These are phyloP conservation scores for Monodelphis domestica DNA, from an alignment of 2,797 vertebrate genomes.

Conservation along the genomic window DNA sequence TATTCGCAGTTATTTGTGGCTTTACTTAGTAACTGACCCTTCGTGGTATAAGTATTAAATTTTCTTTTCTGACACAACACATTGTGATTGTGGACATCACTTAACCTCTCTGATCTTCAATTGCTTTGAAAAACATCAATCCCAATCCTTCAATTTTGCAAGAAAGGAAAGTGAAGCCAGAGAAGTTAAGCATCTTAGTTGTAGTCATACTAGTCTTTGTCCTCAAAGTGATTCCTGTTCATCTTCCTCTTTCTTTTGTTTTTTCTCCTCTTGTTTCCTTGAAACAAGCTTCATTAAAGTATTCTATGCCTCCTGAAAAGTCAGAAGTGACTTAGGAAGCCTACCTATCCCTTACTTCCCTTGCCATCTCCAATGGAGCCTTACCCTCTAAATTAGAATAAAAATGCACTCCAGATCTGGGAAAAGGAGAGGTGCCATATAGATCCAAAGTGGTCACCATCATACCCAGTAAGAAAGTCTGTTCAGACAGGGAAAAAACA, in stretches of 20 bases:
- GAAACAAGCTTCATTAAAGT: not conserved
- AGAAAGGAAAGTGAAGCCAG: not conserved
- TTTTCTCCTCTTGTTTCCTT: not conserved
- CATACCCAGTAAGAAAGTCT: not conserved
- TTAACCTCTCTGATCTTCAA: not conserved
- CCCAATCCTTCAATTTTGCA: not conserved
- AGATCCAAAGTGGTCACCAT: not conserved
- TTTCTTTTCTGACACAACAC: not conserved
- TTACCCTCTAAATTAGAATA: not conserved
- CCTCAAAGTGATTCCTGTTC: not conserved
- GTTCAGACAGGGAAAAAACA: not conserved
- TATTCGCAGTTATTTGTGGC: not conserved
- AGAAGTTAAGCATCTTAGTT: not conserved
- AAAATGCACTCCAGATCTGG: not conserved
- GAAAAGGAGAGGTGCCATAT: not conserved
- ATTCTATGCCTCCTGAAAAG: not conserved
- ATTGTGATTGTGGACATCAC: not conserved
- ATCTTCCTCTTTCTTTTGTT: not conserved
- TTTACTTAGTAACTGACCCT: not conserved
- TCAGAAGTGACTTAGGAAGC: not conserved
- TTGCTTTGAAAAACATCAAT: not conserved
- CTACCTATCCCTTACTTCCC: accelerated
- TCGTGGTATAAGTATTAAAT: not conserved
- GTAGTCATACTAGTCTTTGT: not conserved
- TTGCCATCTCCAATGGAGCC: not conserved